These are phyloP conservation scores for Sebastes matsubarae DNA, from an alignment of 2,797 vertebrate species.

Conservation along the genomic window DNA sequence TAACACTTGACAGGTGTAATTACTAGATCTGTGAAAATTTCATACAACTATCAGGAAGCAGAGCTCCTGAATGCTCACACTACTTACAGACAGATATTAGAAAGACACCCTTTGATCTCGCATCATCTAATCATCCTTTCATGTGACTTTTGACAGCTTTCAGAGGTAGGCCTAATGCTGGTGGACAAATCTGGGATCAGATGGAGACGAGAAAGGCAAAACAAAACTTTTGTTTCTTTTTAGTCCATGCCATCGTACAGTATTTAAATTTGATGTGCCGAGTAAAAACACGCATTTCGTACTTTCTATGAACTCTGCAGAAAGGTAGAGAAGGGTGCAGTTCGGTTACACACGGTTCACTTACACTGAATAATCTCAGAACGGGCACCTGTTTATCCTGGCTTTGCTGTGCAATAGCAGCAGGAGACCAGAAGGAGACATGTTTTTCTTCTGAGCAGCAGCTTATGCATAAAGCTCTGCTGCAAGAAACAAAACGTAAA, in stretches of 20 bases:
- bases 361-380: slow-evolving; percentile 67
- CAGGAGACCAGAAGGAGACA: slow-evolving; percentile 58
- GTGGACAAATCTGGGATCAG: slow-evolving; percentile 60
- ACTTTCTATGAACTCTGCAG: slow-evolving; percentile 43
- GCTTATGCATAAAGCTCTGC: slow-evolving; percentile 66
- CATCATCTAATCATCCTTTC: slow-evolving; percentile 48
- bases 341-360: slow-evolving; percentile 39
- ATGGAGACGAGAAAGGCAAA: slow-evolving; percentile 40
- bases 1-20: slow-evolving; percentile 62
- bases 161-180: slow-evolving; percentile 32
- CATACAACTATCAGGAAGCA: slow-evolving; percentile 19
- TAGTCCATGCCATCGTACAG: neutral
- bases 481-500: slow-evolving; percentile 61
- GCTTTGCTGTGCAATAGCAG: slow-evolving; percentile 61
- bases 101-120: slow-evolving; percentile 66
- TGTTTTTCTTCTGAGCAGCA: slow-evolving; percentile 57
- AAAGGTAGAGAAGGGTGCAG: slow-evolving; percentile 28
- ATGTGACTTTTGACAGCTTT: slow-evolving; percentile 62
- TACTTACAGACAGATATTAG: slow-evolving; percentile 52
- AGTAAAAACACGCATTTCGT: slow-evolving; percentile 27
- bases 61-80: slow-evolving; percentile 31
- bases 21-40: slow-evolving; percentile 53
- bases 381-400: slow-evolving; percentile 72
- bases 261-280: slow-evolving; percentile 37
- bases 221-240: slow-evolving; percentile 38